Evolutionary conservation across 2,888 invertebrate genomes (phyloP), one percentile per base, ranked within the genome.

Genomic region (Ligdia adustata): DNA sequence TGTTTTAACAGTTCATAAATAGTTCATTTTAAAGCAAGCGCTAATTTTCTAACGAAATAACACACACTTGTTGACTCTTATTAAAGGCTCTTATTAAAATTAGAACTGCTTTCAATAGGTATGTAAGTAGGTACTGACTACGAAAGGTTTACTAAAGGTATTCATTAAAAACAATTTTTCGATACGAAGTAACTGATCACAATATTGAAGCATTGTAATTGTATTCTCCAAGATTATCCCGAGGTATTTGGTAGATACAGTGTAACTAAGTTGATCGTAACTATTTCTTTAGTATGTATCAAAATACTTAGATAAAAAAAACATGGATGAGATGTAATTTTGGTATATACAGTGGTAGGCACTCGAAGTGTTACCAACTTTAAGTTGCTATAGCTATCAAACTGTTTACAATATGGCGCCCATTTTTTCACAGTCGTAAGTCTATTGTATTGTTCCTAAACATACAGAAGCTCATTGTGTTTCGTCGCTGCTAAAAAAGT

Each of bases 161-260:
- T 37, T 41, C 47, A 37, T 47, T 41, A 32, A 15, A 47, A 41
- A 41, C 26, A 35, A 34, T 34, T 41, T 47, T 47, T 20, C 31
- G 24, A 16, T 18, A 7, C 16, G 35, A 40, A 14, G 16, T 16
- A 26, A 9, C 47, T 16, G 41, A 47, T 47, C 47, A 47, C 31
- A 47, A 47, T 47, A 47, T 47, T 47, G 52, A 52, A 35, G 42
- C 40, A 37, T 49, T 56, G 46, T 57, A 64, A 55, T 60, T 62
- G 57, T 64, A 66, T 57, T 33, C 47, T 29, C 55, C 49, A 22
- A 60, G 58, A 64, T 66, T 60, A 52, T 55, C 39, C 31, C 13
- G 22, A 11, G 18, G 28, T 40, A 22, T 27, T 20, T 37, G 3
- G 16, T 35, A 11, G 14, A 11, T 27, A 47, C 26, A 47, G 47